Percentiles rank a stretch among this genome's conserved stretches.
Conservation (phyloP, 23 tunicate species). For the Styela clava region DNA sequence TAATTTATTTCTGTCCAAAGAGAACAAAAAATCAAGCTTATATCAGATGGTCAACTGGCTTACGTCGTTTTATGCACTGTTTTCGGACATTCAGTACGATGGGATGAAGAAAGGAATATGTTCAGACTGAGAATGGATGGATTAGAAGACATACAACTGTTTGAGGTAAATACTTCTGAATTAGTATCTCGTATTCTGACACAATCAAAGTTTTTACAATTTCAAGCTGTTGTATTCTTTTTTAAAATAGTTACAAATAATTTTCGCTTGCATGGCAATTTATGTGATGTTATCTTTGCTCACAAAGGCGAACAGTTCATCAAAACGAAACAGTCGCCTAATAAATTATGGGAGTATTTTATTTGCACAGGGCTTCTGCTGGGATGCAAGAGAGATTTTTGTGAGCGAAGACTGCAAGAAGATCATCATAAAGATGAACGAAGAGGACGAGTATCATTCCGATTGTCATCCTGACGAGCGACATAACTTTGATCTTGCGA, state of each 20-base stretch:
- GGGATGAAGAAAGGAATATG: slow-evolving; percentile 55
- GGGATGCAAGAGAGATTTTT: slow-evolving; percentile 65
- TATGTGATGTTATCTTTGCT: too few species aligned
- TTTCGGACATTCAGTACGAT: slow-evolving; percentile 42
- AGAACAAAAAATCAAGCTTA: slow-evolving; percentile 32
- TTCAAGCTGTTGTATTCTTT: too few species aligned
- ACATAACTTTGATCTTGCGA: slow-evolving; percentile 57
- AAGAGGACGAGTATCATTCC: slow-evolving; percentile 34
- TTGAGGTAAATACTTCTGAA: slow-evolving; percentile 18
- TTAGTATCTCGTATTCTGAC: too few species aligned
- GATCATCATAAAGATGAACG: slow-evolving; percentile 35
- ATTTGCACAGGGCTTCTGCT: slow-evolving; percentile 48
- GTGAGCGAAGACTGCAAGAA: slow-evolving; percentile 40
- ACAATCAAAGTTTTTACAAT: too few species aligned
- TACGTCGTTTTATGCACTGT: slow-evolving; percentile 34
- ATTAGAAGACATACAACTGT: slow-evolving; percentile 39
- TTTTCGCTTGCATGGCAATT: too few species aligned
- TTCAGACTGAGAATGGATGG: slow-evolving; percentile 43
- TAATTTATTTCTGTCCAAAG: too few species aligned
- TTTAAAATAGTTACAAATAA: too few species aligned
- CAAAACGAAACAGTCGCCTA: too few species aligned
- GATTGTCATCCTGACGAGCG: slow-evolving; percentile 23
- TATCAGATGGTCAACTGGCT: slow-evolving; percentile 42
- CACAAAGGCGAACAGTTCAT: too few species aligned
- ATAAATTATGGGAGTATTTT: too few species aligned